These are phyloP conservation scores for Zeuzera pyrina DNA, from an alignment of 2,888 invertebrate species.

Conservation along the genomic window DNA sequence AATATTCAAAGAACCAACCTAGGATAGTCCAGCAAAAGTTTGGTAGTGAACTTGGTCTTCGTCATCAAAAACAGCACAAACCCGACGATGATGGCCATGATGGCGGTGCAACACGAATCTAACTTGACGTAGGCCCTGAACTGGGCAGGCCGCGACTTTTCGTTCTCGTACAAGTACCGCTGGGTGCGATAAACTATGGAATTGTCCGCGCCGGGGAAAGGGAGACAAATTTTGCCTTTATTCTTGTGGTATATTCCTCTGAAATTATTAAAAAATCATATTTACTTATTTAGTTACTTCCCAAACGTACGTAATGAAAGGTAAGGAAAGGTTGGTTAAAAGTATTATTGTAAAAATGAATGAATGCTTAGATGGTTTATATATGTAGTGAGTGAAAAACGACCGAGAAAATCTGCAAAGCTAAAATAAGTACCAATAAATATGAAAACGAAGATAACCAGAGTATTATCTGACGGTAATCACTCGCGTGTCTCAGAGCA, in stretches of 20 bases:
- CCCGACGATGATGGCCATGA: conserved; percentile 70
- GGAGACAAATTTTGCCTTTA: conserved; percentile 74
- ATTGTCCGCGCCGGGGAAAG: conserved; percentile 88
- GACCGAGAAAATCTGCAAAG: too few species aligned
- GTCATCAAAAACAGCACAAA: conserved; percentile 41
- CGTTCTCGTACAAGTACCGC: conserved; percentile 77
- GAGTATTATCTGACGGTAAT: too few species aligned
- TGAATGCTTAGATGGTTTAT: too few species aligned
- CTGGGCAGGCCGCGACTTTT: conserved; percentile 83
- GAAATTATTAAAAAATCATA: conserved; percentile 12
- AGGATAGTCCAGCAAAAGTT: conserved; percentile 33
- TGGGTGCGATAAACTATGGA: conserved; percentile 89
- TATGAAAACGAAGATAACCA: too few species aligned
- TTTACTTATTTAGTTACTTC: too few species aligned
- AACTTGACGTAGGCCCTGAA: conserved; percentile 81
- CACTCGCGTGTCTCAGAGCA: too few species aligned
- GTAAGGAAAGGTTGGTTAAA: too few species aligned
- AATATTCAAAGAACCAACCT: conserved; percentile 4
- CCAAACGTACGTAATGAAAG: too few species aligned
- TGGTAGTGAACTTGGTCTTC: conserved; percentile 23
- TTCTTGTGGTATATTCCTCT: conserved; percentile 68
- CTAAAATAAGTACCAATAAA: too few species aligned
- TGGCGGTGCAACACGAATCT: conserved; percentile 35
- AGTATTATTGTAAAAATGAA: too few species aligned
- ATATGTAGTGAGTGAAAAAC: too few species aligned